These are phyloP conservation scores for Lithobates sylvaticus DNA, from an alignment of 2,797 vertebrate genomes.

Conservation along the genomic window DNA sequence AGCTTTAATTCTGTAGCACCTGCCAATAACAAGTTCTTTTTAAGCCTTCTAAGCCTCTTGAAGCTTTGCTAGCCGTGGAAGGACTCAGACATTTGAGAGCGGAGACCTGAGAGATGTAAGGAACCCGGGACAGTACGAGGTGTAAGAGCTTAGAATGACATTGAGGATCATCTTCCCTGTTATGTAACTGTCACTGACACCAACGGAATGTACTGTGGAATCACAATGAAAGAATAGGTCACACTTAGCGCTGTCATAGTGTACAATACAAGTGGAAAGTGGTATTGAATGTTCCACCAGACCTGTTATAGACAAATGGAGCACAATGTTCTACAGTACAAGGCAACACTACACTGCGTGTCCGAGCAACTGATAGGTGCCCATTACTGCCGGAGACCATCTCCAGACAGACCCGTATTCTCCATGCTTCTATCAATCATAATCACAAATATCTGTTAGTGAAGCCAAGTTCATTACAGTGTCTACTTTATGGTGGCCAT, in stretches of 20 bases:
- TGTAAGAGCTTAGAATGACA: not conserved
- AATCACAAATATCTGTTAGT: no score
- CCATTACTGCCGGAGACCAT: no score
- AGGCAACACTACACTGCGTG: not conserved
- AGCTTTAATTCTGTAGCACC: no score
- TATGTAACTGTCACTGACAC: constrained; percentile 6
- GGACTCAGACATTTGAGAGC: not conserved
- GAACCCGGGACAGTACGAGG: not conserved
- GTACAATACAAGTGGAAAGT: not conserved
- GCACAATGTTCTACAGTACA: not conserved
- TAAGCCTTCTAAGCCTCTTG: not conserved
- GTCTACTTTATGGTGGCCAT: no score
- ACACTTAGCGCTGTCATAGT: not conserved
- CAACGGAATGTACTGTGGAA: not conserved
- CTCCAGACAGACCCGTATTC: no score
- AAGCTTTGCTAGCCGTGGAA: not conserved
- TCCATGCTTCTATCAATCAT: no score
- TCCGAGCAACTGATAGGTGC: not conserved
- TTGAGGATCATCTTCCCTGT: not conserved
- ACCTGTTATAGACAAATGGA: not conserved
- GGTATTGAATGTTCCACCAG: not conserved
- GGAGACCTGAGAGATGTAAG: not conserved
- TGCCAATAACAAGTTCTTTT: not conserved
- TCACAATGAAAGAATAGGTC: not conserved
- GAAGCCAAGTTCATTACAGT: no score